Percentiles rank a stretch among this genome's conserved stretches.
Conservation (phyloP, 2,113 vertebrate species). For the Petromus typicus region DNA sequence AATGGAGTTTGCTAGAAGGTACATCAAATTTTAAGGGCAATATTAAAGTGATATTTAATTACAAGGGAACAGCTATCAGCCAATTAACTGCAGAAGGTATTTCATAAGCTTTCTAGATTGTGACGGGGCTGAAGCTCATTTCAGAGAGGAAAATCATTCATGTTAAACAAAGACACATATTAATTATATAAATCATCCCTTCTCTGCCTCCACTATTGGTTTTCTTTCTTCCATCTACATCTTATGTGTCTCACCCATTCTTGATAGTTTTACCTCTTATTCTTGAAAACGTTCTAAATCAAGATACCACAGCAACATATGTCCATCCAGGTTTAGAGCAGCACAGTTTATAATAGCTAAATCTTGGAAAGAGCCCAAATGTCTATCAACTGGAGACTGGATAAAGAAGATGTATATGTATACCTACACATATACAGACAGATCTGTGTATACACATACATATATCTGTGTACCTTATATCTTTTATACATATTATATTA, state of each 20-base stretch:
- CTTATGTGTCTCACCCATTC: neutral
- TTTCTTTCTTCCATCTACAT: neutral
- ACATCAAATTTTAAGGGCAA: conserved; percentile 45
- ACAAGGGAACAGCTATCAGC: neutral
- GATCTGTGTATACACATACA: too few relatives aligned
- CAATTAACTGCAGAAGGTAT: conserved; percentile 23
- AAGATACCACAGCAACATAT: too few relatives aligned
- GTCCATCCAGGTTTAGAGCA: too few relatives aligned
- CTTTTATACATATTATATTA: too few relatives aligned
- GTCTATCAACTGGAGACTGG: too few relatives aligned
- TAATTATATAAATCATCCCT: neutral
- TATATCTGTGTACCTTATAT: too few relatives aligned
- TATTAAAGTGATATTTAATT: conserved; percentile 30
- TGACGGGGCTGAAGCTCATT: neutral
- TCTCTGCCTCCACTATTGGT: neutral
- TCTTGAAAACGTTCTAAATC: neutral
- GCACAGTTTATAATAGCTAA: too few relatives aligned
- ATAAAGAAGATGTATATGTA: too few relatives aligned
- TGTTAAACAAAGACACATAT: neutral
- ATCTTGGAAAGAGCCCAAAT: too few relatives aligned
- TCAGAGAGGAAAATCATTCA: neutral
- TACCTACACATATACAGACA: too few relatives aligned
- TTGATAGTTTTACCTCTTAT: neutral
- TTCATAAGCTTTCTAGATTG: neutral
- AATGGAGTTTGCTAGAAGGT: neutral